A percentile compares a stretch with the other conserved stretches of the same genome.
phyloP scores from a whole-genome alignment of 2,888 invertebrate species.

The Andrena bicolor region DNA sequence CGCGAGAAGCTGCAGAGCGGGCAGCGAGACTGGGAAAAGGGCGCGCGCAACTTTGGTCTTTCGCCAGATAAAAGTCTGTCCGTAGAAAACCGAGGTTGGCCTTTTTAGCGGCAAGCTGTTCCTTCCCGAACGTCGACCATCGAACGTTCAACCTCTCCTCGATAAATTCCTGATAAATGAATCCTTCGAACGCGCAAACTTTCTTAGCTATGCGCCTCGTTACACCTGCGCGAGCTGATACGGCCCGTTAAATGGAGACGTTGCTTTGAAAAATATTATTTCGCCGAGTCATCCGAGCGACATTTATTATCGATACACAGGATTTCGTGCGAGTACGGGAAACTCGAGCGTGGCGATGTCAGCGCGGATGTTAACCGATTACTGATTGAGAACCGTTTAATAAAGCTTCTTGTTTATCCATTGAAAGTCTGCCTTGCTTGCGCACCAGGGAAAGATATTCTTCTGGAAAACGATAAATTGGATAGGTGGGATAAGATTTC shows the following conservation, averaged over 20 bases:
- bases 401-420: slow-evolving; percentile 41
- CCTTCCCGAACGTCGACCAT: neutral
- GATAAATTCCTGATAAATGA: slow-evolving; percentile 36
- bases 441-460: no score
- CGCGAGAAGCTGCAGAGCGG: neutral
- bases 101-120: neutral
- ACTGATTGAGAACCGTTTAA: slow-evolving; percentile 39
- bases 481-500: no score
- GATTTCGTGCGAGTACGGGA: neutral
- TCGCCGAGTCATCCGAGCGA: slow-evolving; percentile 17
- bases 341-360: neutral
- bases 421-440: neutral
- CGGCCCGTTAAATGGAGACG: slow-evolving; percentile 1
- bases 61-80: neutral
- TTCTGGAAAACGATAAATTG: no score
- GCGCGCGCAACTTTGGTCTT: slow-evolving; percentile 5
- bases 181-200: neutral
- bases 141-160: neutral
- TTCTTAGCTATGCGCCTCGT: neutral
- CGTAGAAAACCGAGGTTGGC: neutral
- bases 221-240: neutral
- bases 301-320: slow-evolving; percentile 22
- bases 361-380: neutral
- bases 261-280: slow-evolving; percentile 5
- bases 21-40: neutral